These are phyloP conservation scores for Chlorocebus sabaeus DNA, from an alignment of 2,113 vertebrate species.

Conservation along the genomic window DNA sequence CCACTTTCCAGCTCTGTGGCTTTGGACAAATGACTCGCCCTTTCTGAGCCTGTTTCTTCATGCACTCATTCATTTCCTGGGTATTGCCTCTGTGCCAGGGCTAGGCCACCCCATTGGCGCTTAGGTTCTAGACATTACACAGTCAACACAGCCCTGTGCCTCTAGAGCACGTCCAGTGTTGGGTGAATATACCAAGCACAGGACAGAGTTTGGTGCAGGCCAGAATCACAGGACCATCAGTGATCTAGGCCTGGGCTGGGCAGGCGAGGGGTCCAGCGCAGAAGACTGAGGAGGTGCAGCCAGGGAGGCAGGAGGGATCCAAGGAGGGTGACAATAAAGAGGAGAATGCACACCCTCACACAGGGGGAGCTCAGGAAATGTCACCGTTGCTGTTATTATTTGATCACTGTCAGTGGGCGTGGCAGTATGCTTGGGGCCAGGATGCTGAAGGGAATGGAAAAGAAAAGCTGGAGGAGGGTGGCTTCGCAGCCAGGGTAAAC, in stretches of 20 bases:
- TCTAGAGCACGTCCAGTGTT: rapidly evolving
- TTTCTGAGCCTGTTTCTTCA: neutral
- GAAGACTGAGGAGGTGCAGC: neutral
- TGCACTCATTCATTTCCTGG: neutral
- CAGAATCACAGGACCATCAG: rapidly evolving
- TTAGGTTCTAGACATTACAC: neutral
- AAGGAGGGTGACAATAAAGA: rapidly evolving
- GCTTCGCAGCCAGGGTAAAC: neutral
- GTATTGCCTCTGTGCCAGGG: neutral
- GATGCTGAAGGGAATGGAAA: neutral
- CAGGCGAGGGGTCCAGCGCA: rapidly evolving
- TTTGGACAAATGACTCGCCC: neutral
- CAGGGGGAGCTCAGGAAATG: neutral
- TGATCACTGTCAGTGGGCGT: rapidly evolving
- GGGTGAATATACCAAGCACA: neutral
- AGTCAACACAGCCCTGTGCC: rapidly evolving
- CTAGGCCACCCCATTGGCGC: rapidly evolving
- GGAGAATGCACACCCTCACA: rapidly evolving
- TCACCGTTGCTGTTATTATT: rapidly evolving
- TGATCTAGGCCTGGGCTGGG: neutral
- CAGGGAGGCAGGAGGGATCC: rapidly evolving
- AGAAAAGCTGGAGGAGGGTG: neutral
- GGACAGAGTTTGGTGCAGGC: neutral
- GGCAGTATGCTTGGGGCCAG: rapidly evolving
- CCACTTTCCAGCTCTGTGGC: neutral